A percentile compares a stretch with the other conserved stretches of the same genome.
These are phyloP conservation scores for Andrena fulva DNA, from an alignment of 2,888 invertebrate species.

Conservation along the genomic window DNA sequence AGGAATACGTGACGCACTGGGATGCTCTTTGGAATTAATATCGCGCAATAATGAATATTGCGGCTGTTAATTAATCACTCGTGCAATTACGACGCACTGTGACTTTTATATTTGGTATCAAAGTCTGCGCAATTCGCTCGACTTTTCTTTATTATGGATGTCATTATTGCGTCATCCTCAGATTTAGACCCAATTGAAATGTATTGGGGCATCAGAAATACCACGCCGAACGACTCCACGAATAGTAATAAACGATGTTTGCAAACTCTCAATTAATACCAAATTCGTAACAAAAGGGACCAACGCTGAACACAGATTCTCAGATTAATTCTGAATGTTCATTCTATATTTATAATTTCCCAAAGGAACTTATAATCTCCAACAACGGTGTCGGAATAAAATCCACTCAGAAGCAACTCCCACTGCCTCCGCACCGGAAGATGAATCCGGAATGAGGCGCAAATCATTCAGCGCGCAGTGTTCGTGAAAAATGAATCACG, in stretches of 20 bases:
- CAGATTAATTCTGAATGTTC: neutral
- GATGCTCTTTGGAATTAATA: neutral
- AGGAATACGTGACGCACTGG: neutral
- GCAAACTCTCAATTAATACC: too few species aligned
- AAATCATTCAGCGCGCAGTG: slow-evolving; percentile 5
- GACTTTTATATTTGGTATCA: neutral
- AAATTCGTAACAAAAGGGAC: too few species aligned
- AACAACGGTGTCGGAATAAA: too few species aligned
- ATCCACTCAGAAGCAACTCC: too few species aligned
- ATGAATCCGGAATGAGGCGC: slow-evolving; percentile 32
- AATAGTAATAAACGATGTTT: too few species aligned
- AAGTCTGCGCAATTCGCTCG: neutral
- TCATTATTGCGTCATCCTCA: neutral
- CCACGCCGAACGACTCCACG: too few species aligned
- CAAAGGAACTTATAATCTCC: too few species aligned
- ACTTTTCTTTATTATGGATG: neutral
- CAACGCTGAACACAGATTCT: neutral
- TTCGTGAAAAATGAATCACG: slow-evolving; percentile 42
- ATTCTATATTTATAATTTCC: too few species aligned
- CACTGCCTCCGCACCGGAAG: neutral
- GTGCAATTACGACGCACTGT: neutral
- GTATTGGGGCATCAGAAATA: neutral
- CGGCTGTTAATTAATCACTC: slow-evolving; percentile 10
- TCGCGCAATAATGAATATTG: slow-evolving; percentile 12
- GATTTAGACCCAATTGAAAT: slow-evolving; percentile 10